phyloP scores from a whole-genome alignment of 2,888 invertebrate genomes.

The Conus canariensis region DNA sequence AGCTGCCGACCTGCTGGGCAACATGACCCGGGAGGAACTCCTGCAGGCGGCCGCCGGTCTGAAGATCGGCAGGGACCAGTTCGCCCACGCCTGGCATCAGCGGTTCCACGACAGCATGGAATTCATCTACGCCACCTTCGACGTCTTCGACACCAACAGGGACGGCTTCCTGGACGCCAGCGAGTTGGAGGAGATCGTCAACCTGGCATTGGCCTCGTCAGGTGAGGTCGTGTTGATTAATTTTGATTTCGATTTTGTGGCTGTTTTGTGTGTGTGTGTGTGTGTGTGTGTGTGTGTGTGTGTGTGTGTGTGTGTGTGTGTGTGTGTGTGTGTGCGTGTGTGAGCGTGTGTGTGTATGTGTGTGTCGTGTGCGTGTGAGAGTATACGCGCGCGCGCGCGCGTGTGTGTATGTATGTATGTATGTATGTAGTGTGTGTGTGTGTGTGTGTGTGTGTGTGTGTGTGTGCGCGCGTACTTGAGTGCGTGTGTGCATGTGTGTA shows the following conservation, averaged over 20 bases:
- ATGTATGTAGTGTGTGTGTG: no score
- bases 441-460: not conserved
- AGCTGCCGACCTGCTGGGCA: not conserved
- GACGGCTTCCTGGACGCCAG: conserved; percentile 20
- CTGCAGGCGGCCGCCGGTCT: not conserved
- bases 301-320: conserved; percentile 13
- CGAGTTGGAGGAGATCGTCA: conserved; percentile 15
- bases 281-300: conserved; percentile 21
- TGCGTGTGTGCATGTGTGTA: not conserved
- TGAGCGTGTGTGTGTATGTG: not conserved
- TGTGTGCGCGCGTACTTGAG: not conserved
- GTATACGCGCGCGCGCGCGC: not conserved
- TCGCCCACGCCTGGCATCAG: conserved; percentile 12
- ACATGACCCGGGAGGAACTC: not conserved
- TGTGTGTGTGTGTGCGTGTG: not conserved
- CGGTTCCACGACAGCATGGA: conserved; percentile 33
- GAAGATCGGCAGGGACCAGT: conserved; percentile 13
- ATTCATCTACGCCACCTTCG: conserved; percentile 15
- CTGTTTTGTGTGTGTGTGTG: not conserved
- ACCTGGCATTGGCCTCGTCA: not conserved
- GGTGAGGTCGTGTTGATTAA: not conserved
- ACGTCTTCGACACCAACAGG: conserved; percentile 25
- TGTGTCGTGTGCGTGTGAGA: not conserved
- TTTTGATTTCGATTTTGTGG: not conserved
- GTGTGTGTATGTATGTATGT: not conserved